These are phyloP conservation scores for Melanotaenia maccullochi DNA, from an alignment of 2,797 vertebrate species.

Conservation along the genomic window DNA sequence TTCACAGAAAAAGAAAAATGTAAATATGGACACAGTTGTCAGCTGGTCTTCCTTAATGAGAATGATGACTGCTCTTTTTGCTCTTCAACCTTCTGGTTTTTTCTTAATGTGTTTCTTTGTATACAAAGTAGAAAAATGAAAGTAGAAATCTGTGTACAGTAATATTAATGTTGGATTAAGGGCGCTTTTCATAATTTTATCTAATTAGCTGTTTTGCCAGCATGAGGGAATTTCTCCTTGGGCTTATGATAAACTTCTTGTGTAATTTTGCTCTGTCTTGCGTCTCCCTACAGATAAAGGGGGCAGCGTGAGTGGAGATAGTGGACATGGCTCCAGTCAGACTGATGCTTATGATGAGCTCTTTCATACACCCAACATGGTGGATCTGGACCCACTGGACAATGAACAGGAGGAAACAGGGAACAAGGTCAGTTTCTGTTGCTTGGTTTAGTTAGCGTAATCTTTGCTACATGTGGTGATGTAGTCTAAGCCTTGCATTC, in stretches of 20 bases:
- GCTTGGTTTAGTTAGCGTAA: neutral
- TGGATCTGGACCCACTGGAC: constrained; percentile 81
- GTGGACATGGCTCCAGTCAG: constrained; percentile 80
- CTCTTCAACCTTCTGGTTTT: neutral
- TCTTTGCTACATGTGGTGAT: neutral
- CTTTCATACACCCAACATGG: constrained; percentile 83
- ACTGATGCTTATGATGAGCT: constrained; percentile 91
- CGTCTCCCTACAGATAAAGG: constrained; percentile 79
- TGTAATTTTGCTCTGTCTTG: constrained; percentile 29
- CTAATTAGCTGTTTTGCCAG: constrained; percentile 35
- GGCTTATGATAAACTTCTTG: constrained; percentile 27
- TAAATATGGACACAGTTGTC: neutral
- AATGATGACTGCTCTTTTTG: neutral
- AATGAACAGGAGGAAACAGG: constrained; percentile 83
- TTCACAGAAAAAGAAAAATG: constrained; percentile 4
- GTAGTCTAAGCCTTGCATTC: neutral
- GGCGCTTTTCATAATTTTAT: constrained; percentile 24
- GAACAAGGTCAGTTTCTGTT: constrained; percentile 78
- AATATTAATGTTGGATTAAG: neutral
- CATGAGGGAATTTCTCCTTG: constrained; percentile 20
- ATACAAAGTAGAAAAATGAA: constrained; percentile 12
- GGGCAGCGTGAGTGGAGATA: constrained; percentile 81
- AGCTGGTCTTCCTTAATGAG: constrained; percentile 6
- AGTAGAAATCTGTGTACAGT: constrained; percentile 22
- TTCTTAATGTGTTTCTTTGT: neutral